A percentile compares a stretch with the other conserved stretches of the same genome.
Conservation (phyloP, 2,797 vertebrate genomes). For the Knipowitschia caucasica region DNA sequence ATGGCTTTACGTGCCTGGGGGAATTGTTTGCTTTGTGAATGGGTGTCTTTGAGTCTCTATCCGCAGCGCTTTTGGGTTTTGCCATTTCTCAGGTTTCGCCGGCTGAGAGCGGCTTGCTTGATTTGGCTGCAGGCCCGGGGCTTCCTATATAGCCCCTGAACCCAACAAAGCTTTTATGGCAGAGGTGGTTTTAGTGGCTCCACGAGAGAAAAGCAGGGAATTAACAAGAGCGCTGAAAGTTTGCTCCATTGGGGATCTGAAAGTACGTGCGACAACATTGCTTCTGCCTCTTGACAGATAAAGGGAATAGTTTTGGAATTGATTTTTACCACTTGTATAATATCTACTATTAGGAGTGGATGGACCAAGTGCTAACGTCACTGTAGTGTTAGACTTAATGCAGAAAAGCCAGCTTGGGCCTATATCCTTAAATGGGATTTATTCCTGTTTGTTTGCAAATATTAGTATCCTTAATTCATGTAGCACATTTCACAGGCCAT, state of each 20-base stretch:
- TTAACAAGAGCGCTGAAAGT: constrained; percentile 21
- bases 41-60: constrained; percentile 49
- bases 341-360: no score
- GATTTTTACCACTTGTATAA: no score
- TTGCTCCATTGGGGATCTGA: constrained; percentile 28
- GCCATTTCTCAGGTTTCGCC: constrained; percentile 68
- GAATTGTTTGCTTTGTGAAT: constrained; percentile 44
- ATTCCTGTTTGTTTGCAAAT: no score
- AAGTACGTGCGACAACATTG: constrained; percentile 16
- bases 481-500: no score
- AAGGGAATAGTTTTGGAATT: no score
- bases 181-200: constrained; percentile 39
- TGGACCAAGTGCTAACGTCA: no score
- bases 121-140: constrained; percentile 31
- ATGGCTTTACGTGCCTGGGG: constrained; percentile 31
- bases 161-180: constrained; percentile 54
- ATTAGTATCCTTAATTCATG: no score
- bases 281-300: constrained; percentile 4
- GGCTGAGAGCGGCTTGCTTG: constrained; percentile 35
- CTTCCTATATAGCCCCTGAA: constrained; percentile 45
- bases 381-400: no score
- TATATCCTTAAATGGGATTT: no score
- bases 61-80: constrained; percentile 49
- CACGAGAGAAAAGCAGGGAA: constrained; percentile 31
- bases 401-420: no score